Evolutionary conservation across 2,113 vertebrate genomes (phyloP).

Genomic region (Crotophaga sulcirostris): DNA sequence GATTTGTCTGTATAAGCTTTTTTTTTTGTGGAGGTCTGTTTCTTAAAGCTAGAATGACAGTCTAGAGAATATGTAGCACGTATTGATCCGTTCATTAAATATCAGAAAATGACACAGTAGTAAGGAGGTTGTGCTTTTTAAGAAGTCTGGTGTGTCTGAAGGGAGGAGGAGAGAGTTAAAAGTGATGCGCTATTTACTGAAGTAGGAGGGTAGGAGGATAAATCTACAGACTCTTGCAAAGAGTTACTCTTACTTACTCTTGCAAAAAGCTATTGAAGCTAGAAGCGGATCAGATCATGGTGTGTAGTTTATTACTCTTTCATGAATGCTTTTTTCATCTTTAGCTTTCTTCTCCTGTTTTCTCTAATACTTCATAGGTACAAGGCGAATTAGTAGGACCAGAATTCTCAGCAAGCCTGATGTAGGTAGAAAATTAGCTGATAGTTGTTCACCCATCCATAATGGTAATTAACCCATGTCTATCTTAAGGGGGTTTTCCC

Average conservation of each 20-base stretch:
- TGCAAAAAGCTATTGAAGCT: background rate
- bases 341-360: background rate
- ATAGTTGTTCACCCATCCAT: background rate
- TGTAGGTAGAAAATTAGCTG: background rate
- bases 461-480: background rate
- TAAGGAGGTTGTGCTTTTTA: background rate
- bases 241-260: no score
- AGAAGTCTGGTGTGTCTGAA: background rate
- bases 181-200: background rate
- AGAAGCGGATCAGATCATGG: background rate
- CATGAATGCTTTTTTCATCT: background rate
- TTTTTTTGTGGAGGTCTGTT: background rate
- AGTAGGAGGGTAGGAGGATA: background rate
- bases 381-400: background rate
- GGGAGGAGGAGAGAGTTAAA: background rate
- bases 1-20: background rate
- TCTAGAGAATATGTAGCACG: background rate
- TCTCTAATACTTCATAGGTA: background rate
- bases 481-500: background rate
- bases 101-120: background rate
- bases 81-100: background rate
- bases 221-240: background rate
- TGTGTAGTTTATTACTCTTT: background rate
- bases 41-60: background rate
- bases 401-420: background rate